Conservation (phyloP, 2,113 vertebrate species). For the Cepphus grylle region DNA sequence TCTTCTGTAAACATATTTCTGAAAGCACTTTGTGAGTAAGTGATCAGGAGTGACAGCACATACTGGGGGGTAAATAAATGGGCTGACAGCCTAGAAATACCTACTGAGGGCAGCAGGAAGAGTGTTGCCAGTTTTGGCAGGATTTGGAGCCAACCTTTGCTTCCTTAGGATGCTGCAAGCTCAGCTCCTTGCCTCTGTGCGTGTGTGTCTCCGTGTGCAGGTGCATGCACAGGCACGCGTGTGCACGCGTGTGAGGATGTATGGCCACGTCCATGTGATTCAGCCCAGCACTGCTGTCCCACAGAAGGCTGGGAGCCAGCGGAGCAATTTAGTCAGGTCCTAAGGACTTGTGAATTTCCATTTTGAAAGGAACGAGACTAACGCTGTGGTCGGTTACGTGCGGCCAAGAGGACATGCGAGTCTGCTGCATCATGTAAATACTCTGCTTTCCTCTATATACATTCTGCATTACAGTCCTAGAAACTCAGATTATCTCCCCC, state of each 20-base stretch:
- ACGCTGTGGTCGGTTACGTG: fast-evolving
- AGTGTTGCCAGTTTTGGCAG: not conserved
- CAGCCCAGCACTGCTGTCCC: not conserved
- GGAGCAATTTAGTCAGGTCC: not conserved
- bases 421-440: not conserved
- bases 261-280: fast-evolving
- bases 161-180: not conserved
- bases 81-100: not conserved
- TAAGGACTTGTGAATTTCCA: not conserved
- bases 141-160: not conserved
- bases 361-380: not conserved
- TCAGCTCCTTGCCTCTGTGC: not conserved
- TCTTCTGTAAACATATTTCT: conserved; percentile 52
- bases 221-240: fast-evolving
- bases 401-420: not conserved
- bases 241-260: fast-evolving
- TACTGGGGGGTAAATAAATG: not conserved
- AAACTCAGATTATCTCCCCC: not conserved
- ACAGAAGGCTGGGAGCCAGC: not conserved
- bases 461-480: not conserved
- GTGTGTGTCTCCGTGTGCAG: not conserved
- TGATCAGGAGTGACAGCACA: not conserved
- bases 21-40: not conserved
- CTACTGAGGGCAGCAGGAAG: not conserved
- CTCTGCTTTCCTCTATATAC: not conserved